Percentiles rank a stretch among this genome's conserved stretches.
Evolutionary conservation across 2,797 vertebrate genomes (phyloP).

Genomic region (Xerus rutilus): DNA sequence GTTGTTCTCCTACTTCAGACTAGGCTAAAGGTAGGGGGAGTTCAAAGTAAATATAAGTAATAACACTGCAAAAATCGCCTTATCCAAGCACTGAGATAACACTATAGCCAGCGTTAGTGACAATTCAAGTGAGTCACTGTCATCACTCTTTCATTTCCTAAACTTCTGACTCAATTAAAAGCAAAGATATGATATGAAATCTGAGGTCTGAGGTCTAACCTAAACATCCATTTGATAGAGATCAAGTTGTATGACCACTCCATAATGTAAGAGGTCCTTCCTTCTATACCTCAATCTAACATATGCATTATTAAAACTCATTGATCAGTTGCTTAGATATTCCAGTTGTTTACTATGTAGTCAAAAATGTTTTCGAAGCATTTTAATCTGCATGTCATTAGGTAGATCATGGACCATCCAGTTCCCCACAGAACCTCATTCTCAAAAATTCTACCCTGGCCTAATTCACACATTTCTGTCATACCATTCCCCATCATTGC

Average conservation of each 20-base stretch:
- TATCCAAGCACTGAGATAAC: neutral
- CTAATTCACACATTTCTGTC: neutral
- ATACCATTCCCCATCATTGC: neutral
- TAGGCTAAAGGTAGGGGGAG: neutral
- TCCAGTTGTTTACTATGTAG: neutral
- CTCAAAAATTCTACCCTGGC: neutral
- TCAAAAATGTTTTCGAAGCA: neutral
- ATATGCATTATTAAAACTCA: neutral
- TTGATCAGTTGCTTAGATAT: neutral
- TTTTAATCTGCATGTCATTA: neutral
- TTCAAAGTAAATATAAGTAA: neutral
- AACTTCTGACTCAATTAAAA: conserved; percentile 1
- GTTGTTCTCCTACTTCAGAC: neutral
- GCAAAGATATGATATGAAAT: neutral
- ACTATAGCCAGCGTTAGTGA: neutral
- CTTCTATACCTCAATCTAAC: neutral
- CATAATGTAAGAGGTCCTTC: neutral
- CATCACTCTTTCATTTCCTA: neutral
- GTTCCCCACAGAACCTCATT: neutral
- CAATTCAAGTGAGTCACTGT: neutral
- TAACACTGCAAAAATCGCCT: neutral
- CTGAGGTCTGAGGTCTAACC: neutral
- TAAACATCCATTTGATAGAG: neutral
- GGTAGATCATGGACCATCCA: neutral
- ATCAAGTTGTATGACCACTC: neutral